Evolutionary conservation across 2,797 vertebrate genomes (phyloP).

Genomic region (Sebastes itinus): DNA sequence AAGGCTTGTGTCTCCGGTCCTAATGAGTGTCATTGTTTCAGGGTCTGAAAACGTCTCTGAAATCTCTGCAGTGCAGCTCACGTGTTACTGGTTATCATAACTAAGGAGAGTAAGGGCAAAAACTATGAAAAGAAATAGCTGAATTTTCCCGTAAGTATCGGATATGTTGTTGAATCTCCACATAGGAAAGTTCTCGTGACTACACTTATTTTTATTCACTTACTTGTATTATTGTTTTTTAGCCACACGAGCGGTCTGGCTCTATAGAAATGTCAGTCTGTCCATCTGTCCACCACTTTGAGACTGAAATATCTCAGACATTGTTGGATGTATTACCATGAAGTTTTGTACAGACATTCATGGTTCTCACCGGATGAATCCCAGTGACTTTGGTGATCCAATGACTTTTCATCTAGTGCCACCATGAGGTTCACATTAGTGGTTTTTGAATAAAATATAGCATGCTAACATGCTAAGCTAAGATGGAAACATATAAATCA

Average conservation of each 20-base stretch:
- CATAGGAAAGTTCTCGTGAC: background rate
- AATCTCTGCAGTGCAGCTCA: background rate
- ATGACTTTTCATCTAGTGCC: background rate
- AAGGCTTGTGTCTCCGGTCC: background rate
- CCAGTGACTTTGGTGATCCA: background rate
- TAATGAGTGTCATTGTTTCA: conserved; percentile 13
- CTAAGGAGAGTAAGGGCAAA: background rate
- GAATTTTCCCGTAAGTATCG: background rate
- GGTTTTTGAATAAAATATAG: background rate
- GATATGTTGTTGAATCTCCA: background rate
- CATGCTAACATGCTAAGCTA: background rate
- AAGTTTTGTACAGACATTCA: background rate
- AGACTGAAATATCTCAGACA: background rate
- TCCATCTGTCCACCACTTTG: background rate
- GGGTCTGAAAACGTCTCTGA: background rate
- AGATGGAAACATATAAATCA: background rate
- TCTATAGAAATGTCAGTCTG: background rate
- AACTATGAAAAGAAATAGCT: background rate
- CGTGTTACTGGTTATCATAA: background rate
- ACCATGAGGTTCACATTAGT: background rate
- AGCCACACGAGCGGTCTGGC: background rate
- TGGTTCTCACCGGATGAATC: no score
- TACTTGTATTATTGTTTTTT: background rate
- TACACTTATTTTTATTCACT: background rate
- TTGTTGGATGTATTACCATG: background rate